Base-by-base conservation (phyloP, 1,140 invertebrate species). In the Rhynchophorus ferrugineus region DNA sequence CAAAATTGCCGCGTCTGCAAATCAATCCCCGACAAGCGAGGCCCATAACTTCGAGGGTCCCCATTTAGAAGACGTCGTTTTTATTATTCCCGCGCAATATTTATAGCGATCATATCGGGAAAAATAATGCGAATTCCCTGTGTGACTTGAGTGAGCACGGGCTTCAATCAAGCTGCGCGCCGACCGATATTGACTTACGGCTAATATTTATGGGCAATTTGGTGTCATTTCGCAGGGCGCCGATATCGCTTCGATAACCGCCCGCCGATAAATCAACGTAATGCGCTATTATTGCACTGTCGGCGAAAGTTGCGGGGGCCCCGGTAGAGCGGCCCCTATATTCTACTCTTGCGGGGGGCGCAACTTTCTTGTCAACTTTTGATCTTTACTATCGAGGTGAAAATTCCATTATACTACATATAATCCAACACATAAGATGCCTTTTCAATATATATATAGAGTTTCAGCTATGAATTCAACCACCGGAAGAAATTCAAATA, bases 241-340 rank as follows among this genome's bases (percentile, higher is more conserved):
- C 64, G 61, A 67, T 66, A 68, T 68, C 66, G 65, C 60, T 65
- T 61, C 66, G 66, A 68, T 68, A 67, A 66, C 63, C 61, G 57
- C 58, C 60, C 54, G 54, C 57, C 56, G 56, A 66, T 66, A 65
- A 61, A 68, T 68, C 66, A 68, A 68, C 66, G 56, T 67, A 67
- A 67, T 67, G 62, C 65, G 58, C 64, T 56, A 65, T 66, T 66
- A 66, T 66, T 66, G 64, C 61, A 58, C 54, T 65, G 61, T 66
- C 64, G 61, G 59, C 63, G 58, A 65, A 66, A 65, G 57, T 56
- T 50, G 54, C 54, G 48, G 57, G 52, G n/a, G n/a, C n/a, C n/a
- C n/a, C n/a, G n/a, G n/a, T n/a, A n/a, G n/a, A n/a, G n/a, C n/a
- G n/a, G n/a, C n/a, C n/a, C n/a, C n/a, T n/a, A n/a, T n/a, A n/a